These are phyloP conservation scores for Phoxinus dragarum DNA, from an alignment of 2,797 vertebrate genomes.

Conservation along the genomic window DNA sequence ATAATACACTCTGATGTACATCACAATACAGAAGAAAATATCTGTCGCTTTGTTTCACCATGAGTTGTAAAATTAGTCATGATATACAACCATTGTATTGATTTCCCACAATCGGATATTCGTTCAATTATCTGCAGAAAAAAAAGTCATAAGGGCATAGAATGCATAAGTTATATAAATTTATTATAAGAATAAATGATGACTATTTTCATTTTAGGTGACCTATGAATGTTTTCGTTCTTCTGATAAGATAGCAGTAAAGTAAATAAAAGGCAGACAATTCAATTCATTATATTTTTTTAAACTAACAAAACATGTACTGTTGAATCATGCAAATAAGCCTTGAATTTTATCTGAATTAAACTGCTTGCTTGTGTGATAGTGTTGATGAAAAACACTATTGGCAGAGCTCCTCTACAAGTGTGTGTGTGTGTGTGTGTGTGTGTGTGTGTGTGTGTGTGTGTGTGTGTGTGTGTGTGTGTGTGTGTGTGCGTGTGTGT, in stretches of 20 bases:
- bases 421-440: background rate
- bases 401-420: slow-evolving; percentile 37
- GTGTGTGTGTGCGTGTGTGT: background rate
- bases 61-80: background rate
- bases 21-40: background rate
- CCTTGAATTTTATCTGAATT: slow-evolving; percentile 4
- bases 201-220: background rate
- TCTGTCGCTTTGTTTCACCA: background rate
- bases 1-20: background rate
- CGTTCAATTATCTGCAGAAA: background rate
- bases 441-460: background rate
- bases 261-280: background rate
- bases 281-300: background rate
- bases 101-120: background rate
- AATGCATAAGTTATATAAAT: too few species aligned
- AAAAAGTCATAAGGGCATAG: background rate
- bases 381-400: slow-evolving; percentile 35
- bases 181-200: background rate
- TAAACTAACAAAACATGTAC: background rate
- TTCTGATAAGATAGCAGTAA: background rate
- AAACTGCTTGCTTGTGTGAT: slow-evolving; percentile 11
- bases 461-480: background rate
- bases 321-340: background rate
- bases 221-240: background rate
- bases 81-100: background rate